Conservation (phyloP, 2,797 vertebrate species). For the Alectoris magna region DNA sequence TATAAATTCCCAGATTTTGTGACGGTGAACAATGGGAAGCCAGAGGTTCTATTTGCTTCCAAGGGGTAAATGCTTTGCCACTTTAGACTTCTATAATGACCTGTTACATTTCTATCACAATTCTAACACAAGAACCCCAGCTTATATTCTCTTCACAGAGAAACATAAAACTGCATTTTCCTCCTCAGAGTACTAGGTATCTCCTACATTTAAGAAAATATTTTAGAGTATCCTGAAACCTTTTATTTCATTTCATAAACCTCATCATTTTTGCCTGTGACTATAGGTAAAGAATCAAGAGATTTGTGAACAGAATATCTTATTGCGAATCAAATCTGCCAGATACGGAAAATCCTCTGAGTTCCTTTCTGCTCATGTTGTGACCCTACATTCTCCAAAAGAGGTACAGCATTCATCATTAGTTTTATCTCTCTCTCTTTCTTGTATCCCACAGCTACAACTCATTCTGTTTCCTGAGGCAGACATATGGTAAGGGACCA, state of each 20-base stretch:
- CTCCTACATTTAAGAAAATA: not conserved
- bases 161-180: not conserved
- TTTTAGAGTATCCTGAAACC: not conserved
- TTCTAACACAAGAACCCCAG: not conserved
- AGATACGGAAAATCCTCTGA: not conserved
- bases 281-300: not conserved
- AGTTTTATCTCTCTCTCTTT: not conserved
- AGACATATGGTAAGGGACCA: not conserved
- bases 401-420: not conserved
- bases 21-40: not conserved
- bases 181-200: rapidly evolving
- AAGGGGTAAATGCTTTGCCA: not conserved
- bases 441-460: not conserved
- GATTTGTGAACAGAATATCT: not conserved
- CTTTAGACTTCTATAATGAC: not conserved
- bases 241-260: not conserved
- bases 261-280: not conserved
- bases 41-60: not conserved
- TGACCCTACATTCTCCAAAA: not conserved
- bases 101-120: not conserved
- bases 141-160: not conserved
- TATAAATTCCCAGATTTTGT: not conserved
- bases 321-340: not conserved
- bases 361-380: rapidly evolving
- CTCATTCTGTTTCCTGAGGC: not conserved